Conservation (phyloP, 2,888 invertebrate genomes). For the Keiferia lycopersicella region DNA sequence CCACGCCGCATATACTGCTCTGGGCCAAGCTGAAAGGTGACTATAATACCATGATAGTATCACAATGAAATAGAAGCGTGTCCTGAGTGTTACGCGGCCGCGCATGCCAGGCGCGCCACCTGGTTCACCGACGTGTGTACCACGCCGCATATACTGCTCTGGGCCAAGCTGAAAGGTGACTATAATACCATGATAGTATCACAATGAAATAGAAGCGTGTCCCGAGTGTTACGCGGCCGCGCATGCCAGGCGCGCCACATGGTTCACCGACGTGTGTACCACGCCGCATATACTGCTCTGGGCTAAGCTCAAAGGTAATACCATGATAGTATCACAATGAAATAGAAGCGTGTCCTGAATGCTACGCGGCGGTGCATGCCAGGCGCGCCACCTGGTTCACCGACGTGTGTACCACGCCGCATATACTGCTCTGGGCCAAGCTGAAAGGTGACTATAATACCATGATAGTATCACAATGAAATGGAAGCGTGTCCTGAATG, state of each 20-base stretch:
- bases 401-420: conserved; percentile 94
- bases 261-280: no score
- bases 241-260: no score
- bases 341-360: conserved; percentile 96
- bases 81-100: conserved; percentile 94
- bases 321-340: no score
- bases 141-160: conserved; percentile 94
- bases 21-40: conserved; percentile 93
- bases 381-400: conserved; percentile 93
- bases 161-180: conserved; percentile 91
- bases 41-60: no score
- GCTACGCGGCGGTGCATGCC: conserved; percentile 92
- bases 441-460: no score
- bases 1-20: conserved; percentile 93
- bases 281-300: no score
- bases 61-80: conserved; percentile 95
- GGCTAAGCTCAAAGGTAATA: no score
- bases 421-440: conserved; percentile 98
- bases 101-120: conserved; percentile 88
- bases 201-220: no score
- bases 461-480: no score
- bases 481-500: no score
- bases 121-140: conserved; percentile 97
- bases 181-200: no score
- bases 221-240: no score